Evolutionary conservation across 2,797 vertebrate species (phyloP).

Genomic region (Leucoraja ocellata): DNA sequence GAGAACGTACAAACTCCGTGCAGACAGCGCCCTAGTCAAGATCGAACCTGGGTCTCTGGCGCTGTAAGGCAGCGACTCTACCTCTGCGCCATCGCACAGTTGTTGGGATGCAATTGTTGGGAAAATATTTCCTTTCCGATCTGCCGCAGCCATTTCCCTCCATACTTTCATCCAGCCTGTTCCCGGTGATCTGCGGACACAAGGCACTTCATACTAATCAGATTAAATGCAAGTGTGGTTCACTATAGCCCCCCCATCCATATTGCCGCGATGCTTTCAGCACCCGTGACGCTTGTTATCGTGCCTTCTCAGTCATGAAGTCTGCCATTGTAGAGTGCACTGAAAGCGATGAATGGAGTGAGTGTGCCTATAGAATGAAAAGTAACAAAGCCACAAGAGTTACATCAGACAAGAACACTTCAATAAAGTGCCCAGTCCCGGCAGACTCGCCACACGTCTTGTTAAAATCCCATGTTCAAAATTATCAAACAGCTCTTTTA

Average conservation of each 20-base stretch:
- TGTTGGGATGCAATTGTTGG: constrained; percentile 23
- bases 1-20: no score
- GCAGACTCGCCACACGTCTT: constrained; percentile 54
- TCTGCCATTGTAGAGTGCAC: constrained; percentile 37
- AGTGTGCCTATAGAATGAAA: constrained; percentile 41
- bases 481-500: constrained; percentile 13
- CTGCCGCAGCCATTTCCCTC: constrained; percentile 24
- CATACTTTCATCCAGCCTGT: constrained; percentile 38
- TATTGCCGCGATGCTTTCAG: constrained; percentile 28
- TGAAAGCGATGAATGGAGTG: constrained; percentile 46
- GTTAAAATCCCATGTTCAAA: constrained; percentile 51
- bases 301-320: constrained; percentile 36
- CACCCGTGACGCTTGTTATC: constrained; percentile 35
- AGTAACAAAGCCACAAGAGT: constrained; percentile 42
- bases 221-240: constrained; percentile 40
- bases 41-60: no score
- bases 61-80: no score
- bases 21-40: no score
- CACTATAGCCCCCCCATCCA: constrained; percentile 38
- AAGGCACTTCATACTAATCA: constrained; percentile 42
- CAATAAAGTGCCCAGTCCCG: constrained; percentile 52
- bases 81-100: no score
- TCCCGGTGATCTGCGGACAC: constrained; percentile 35
- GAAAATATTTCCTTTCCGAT: constrained; percentile 39
- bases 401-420: constrained; percentile 37